Base-by-base conservation (phyloP, 2,113 vertebrate species). In the Pseudorhombus dupliciocellatus region DNA sequence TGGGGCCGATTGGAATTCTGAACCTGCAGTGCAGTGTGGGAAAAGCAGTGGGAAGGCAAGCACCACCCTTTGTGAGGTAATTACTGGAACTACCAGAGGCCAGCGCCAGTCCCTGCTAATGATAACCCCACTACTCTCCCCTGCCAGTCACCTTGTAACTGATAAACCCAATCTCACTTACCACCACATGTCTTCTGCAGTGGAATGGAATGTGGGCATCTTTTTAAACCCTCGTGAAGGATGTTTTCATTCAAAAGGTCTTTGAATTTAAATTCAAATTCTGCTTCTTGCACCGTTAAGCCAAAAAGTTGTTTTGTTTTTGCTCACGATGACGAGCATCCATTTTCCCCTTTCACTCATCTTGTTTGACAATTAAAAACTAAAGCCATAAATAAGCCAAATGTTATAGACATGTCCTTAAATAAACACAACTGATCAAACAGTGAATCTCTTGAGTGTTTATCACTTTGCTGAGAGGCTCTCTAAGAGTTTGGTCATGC, bases 11-110 rank as follows among this genome's bases (percentile, higher is more conserved):
- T 93, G 91, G 92, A 93, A 93, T 93, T 91, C 90, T 91, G 88
- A 92, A 91, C 91, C 88, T 92, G 91, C 87, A 91, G 89, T 92
- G 89, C 84, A 92, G 92, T 93, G 91, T 93, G 94, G 89, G 93
- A 92, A 87, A 87, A 70, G 75, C 87, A 89, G 87, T 89, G 87
- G 92, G 87, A 93, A 92, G 83, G 81, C 82, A 81, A 86, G 87
- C 83, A 85, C 84, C 91, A 80, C 81, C 86, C 86, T 92, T 91
- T 93, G 91, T 88, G 80, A 90, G 88, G 67, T 91, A 88, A 90
- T 85, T 88, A 90, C 92, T 81, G 77, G 81, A 90, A 88, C 90
- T 93, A 90, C 66, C 67, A 73, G 85, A 89, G 91, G 87, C 90
- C 91, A 91, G 89, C 83, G 84, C 90, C 87, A 86, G 88, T 71